Percentiles rank a stretch among this genome's conserved stretches.
Conservation (phyloP, 1,140 invertebrate species). For the Eupeodes corollae region DNA sequence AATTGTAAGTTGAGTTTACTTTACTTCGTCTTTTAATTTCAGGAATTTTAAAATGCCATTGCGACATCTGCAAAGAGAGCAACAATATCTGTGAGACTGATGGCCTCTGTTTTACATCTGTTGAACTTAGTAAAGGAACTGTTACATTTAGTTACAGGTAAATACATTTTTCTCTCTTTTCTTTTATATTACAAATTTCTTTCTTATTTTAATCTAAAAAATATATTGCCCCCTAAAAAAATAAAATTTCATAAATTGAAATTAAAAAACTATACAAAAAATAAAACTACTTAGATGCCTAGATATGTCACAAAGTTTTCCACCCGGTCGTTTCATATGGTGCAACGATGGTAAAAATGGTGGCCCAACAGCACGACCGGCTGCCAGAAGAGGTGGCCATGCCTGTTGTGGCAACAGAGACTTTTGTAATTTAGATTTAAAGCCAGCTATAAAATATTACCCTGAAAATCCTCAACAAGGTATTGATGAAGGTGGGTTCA, state of each 20-base stretch:
- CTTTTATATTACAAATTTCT: no score
- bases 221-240: slow-evolving; percentile 1
- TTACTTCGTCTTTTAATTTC: slow-evolving; percentile 16
- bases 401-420: slow-evolving; percentile 50
- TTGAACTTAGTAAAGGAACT: slow-evolving; percentile 49
- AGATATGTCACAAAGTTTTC: slow-evolving; percentile 53
- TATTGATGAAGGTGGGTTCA: slow-evolving; percentile 3
- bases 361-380: slow-evolving; percentile 29
- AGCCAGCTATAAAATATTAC: slow-evolving; percentile 24
- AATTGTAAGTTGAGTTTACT: no score
- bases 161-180: slow-evolving; percentile 2
- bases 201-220: not conserved
- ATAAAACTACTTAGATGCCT: slow-evolving; percentile 48
- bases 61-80: slow-evolving; percentile 61
- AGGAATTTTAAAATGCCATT: slow-evolving; percentile 58
- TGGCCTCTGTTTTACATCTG: slow-evolving; percentile 76
- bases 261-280: no score
- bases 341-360: slow-evolving; percentile 43
- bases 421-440: slow-evolving; percentile 48
- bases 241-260: not conserved
- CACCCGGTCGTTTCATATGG: slow-evolving; percentile 54
- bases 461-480: slow-evolving; percentile 34
- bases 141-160: slow-evolving; percentile 65
- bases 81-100: slow-evolving; percentile 79
- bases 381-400: slow-evolving; percentile 21